Base-by-base conservation (phyloP, 2,888 invertebrate genomes). In the Aleiodes testaceus region DNA sequence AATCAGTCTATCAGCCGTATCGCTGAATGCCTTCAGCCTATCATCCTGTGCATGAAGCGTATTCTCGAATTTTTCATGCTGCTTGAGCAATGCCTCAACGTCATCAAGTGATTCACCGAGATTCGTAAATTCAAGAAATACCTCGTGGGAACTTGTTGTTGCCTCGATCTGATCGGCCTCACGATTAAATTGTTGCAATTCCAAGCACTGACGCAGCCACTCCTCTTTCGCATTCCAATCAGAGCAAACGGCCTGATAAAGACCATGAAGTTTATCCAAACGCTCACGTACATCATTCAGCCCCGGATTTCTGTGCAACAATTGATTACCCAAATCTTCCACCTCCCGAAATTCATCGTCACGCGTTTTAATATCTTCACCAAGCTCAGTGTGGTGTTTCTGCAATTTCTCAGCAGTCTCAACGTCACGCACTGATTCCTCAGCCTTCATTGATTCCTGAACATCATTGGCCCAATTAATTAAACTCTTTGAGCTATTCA, bases 101-200 rank as follows among this genome's bases (percentile, higher is more conserved):
- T 95, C 95, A 87, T 97, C 97, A 72, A 96, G 89, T 0, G 97
- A 96, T 73, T 93, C 93, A 76, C 98, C 98, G 53, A 95, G 90
- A 78, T 97, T 94, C 9, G 91, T 91, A 87, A 95, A 95, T 80
- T 97, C 97, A 18, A 99, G 89, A 88, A 96, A 97, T 0, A 97
- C 96, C 85, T 97, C 95, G 85, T 99, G 98, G 14, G 97, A 95
- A 68, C 96, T 95, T 63, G 96, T 97, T 11, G 95, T 94, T 0
- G 98, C 97, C 88, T 99, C 98, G 75, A 99, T 96, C 85, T 98
- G 96, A 86, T 99, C 98, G 0, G 98, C 98, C 87, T 99, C 99
- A 47, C 97, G 92, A 88, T 97, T 97, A 88, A 98, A 97, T 76
- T 94, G 91, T 88, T 96, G 97, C 72, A 98, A 89, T 79, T 97